Conservation (phyloP, 2,888 invertebrate genomes). For the Trachelus iudaicus region DNA sequence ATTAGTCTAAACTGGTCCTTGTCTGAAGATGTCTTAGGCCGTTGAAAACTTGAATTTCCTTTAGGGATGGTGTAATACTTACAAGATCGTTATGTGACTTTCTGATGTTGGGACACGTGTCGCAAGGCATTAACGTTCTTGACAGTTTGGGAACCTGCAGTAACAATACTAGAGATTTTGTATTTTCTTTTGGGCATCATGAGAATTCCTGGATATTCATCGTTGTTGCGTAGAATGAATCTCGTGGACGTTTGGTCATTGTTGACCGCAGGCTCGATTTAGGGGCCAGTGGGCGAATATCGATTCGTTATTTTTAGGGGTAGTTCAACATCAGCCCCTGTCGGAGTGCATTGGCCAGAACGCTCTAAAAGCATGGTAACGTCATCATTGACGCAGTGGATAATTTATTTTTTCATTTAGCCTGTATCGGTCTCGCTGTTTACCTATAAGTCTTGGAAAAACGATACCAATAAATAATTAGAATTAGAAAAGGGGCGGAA, state of each 20-base stretch:
- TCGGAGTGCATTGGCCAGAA: constrained; percentile 26
- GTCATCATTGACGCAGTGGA: background rate
- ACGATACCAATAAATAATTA: background rate
- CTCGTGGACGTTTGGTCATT: background rate
- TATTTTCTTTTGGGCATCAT: background rate
- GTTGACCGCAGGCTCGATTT: constrained; percentile 45
- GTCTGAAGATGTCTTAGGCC: background rate
- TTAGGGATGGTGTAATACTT: background rate
- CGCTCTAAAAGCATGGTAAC: constrained; percentile 37
- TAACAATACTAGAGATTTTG: background rate
- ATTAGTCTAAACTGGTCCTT: background rate
- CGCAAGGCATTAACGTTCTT: background rate
- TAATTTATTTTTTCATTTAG: background rate
- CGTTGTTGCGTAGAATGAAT: background rate
- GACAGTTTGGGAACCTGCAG: background rate
- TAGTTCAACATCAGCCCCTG: constrained; percentile 46
- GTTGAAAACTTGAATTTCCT: background rate
- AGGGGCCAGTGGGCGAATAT: constrained; percentile 49
- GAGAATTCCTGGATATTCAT: background rate
- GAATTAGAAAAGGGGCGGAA: background rate
- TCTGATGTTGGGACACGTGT: background rate
- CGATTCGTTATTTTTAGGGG: constrained; percentile 60
- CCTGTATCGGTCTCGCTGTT: background rate
- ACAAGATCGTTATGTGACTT: background rate
- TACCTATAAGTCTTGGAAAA: background rate